Evolutionary conservation across 2,888 invertebrate species (phyloP).

Genomic region (Synanthedon myopaeformis): DNA sequence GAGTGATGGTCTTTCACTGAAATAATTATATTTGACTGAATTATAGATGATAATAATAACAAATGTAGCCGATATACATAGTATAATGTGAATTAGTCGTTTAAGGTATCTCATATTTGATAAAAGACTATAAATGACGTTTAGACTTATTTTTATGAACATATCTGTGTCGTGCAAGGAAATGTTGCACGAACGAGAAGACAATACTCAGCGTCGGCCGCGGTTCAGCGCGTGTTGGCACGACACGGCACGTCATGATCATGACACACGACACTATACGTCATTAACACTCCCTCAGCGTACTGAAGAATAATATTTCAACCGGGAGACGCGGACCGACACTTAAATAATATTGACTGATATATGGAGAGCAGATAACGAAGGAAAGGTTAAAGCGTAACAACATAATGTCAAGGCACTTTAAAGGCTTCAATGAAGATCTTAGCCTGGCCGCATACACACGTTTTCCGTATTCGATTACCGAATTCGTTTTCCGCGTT

Average conservation of each 20-base stretch:
- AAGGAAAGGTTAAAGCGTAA: not conserved
- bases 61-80: conserved; percentile 27
- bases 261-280: not conserved
- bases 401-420: not conserved
- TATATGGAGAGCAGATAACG: not conserved
- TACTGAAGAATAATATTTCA: no score
- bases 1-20: conserved; percentile 49
- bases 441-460: no score
- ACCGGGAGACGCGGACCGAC: no score
- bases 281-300: no score
- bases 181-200: conserved; percentile 46
- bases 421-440: not conserved
- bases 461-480: no score
- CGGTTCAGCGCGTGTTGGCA: not conserved
- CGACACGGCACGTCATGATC: not conserved
- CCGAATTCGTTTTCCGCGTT: no score
- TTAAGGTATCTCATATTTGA: conserved; percentile 68
- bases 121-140: conserved; percentile 62
- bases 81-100: conserved; percentile 52
- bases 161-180: conserved; percentile 64
- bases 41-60: conserved; percentile 50
- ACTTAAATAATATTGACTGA: no score
- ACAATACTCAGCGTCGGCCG: conserved; percentile 46
- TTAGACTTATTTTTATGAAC: conserved; percentile 65
- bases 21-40: conserved; percentile 59